Percentiles rank a stretch among this genome's conserved stretches.
Conservation (phyloP, 2,797 vertebrate species). For the Poecilia wingei region DNA sequence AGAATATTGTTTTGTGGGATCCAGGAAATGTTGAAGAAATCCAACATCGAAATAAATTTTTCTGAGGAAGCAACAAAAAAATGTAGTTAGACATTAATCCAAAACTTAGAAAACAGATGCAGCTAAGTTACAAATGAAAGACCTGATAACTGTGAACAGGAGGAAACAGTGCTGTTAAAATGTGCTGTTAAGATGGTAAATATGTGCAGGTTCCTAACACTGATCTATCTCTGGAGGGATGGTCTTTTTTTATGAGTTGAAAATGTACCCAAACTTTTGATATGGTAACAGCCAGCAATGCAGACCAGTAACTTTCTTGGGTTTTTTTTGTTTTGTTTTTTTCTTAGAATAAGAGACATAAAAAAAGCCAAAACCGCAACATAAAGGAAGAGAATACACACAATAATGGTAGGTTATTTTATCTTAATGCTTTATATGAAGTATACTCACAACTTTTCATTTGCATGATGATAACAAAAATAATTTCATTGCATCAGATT, state of each 20-base stretch:
- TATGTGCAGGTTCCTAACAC: background rate
- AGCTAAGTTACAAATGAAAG: background rate
- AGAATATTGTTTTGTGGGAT: background rate
- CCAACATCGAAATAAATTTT: background rate
- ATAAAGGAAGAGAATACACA: conserved; percentile 9
- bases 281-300: background rate
- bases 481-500: conserved; percentile 28
- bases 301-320: background rate
- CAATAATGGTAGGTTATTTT: conserved; percentile 34
- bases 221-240: background rate
- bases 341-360: conserved; percentile 30
- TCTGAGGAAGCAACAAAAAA: background rate
- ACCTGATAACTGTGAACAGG: background rate
- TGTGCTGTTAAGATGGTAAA: background rate
- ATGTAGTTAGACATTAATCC: background rate
- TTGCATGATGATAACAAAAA: background rate
- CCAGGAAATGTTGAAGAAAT: background rate
- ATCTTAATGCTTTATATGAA: background rate
- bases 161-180: background rate
- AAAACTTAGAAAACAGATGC: background rate
- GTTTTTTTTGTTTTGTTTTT: too few relatives aligned
- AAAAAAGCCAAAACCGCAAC: conserved; percentile 29
- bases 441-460: background rate
- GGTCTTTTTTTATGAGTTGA: background rate
- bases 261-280: background rate